phyloP scores from a whole-genome alignment of 1,140 invertebrate species.

The Heliconius congener region DNA sequence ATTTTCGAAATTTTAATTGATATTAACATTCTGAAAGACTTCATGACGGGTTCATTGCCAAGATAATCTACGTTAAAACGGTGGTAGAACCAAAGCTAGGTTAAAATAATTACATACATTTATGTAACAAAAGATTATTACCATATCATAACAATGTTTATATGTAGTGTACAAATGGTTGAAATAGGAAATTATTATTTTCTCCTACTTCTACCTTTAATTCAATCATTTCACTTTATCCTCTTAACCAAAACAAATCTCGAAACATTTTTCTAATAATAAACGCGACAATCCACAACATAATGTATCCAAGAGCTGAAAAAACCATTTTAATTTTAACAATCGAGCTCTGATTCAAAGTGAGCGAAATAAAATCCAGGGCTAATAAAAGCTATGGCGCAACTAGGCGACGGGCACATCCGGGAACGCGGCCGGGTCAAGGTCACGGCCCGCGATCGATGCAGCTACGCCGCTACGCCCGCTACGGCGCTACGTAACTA shows the following conservation, averaged over 20 bases:
- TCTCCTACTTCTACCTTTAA: background rate
- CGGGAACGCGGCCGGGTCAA: slow-evolving; percentile 77
- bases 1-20: background rate
- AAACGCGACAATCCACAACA: background rate
- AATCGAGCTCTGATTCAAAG: slow-evolving; percentile 31
- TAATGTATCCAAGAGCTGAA: background rate
- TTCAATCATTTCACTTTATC: background rate
- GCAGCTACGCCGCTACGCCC: slow-evolving; percentile 72
- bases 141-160: too few relatives aligned
- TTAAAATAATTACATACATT: background rate
- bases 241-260: background rate
- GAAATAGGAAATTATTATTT: too few relatives aligned
- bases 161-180: too few relatives aligned
- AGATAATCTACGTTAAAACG: background rate
- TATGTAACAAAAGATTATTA: too few relatives aligned
- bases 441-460: slow-evolving; percentile 82
- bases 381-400: slow-evolving; percentile 74
- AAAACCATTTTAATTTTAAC: background rate
- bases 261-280: background rate
- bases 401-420: slow-evolving; percentile 72
- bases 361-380: slow-evolving; percentile 55
- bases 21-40: background rate
- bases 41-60: background rate
- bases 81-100: background rate
- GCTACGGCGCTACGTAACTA: slow-evolving; percentile 55